Evolutionary conservation across 1,140 invertebrate genomes (phyloP), one percentile per base, ranked within the genome.

Genomic region (Littorina saxatilis): DNA sequence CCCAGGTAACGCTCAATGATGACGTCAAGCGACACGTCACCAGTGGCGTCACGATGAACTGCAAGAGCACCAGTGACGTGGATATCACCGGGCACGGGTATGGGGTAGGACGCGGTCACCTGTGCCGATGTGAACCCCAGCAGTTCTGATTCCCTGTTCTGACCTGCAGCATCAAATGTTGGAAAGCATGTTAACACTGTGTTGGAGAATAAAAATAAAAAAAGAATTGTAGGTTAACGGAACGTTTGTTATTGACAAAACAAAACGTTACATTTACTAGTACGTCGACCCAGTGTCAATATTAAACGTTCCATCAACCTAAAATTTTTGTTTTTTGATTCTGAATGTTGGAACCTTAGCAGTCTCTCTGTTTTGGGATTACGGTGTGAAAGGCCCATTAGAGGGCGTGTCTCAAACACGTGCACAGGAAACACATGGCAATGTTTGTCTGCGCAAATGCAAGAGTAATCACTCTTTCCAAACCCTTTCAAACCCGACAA

Each of bases 81-180:
- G 39, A 82, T 29, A 50, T 70, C n/a, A 5, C 81, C 81, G 23
- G 81, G 81, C 5, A 82, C 15, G n/a, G 23, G n/a, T 11, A 82
- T 27, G 9, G 74, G 74, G 47, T 78, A 0, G 13, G 81, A 75
- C 23, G 17, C n/a, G 15, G 11, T 3, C 3, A 81, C 52, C 1
- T 11, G 35, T 27, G 52, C 70, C 4, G 40, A 17, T 20, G 76
- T 37, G 13, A 61, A 4, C 5, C 32, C 43, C 55, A 78, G 32
- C 55, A 66, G 0, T n/a, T 58, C 58, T 13, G 35, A 1, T 1
- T 32, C 13, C 37, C 5, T 66, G 55, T 61, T 11, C 3, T 27
- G 37, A 2, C 55, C 76, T 78, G 40, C 29, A n/a, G 61, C 27
- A 35, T 29, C 9, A 39, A 43, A 73, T 7, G 55, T n/a, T 7